Conservation (phyloP, 2,797 vertebrate species). For the Dendrocincla fuliginosa region DNA sequence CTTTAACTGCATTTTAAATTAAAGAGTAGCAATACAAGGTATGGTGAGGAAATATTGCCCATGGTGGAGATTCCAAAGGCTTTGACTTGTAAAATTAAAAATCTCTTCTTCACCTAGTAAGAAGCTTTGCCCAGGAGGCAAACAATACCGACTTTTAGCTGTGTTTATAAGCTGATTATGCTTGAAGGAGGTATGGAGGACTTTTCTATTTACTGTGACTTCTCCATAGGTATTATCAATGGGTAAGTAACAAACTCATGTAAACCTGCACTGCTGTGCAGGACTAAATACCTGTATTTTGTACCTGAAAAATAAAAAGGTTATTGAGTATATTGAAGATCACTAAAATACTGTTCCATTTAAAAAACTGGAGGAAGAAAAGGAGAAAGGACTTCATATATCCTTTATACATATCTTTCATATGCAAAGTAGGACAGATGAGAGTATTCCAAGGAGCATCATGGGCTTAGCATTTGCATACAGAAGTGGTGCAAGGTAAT, state of each 20-base stretch:
- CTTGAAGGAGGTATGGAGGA: background rate
- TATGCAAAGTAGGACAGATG: background rate
- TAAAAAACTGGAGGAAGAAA: background rate
- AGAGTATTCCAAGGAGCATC: background rate
- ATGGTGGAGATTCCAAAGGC: background rate
- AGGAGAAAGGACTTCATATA: background rate
- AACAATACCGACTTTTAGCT: background rate
- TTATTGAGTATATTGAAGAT: background rate
- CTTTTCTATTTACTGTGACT: background rate
- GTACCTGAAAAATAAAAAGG: background rate
- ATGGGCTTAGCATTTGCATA: background rate
- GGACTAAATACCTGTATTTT: background rate
- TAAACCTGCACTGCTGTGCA: background rate
- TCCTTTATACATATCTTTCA: background rate
- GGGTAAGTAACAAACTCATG: background rate
- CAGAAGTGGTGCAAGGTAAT: background rate
- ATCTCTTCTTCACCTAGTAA: background rate
- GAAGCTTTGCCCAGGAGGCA: background rate
- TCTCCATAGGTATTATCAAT: background rate
- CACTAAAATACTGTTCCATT: background rate
- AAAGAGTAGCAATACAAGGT: background rate
- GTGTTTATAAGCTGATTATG: background rate
- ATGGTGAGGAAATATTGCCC: background rate
- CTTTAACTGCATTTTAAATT: background rate
- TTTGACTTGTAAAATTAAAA: background rate